Evolutionary conservation across 2,888 invertebrate species (phyloP), one percentile per base, ranked within the genome.

Genomic region (Microctonus aethiopoides): DNA sequence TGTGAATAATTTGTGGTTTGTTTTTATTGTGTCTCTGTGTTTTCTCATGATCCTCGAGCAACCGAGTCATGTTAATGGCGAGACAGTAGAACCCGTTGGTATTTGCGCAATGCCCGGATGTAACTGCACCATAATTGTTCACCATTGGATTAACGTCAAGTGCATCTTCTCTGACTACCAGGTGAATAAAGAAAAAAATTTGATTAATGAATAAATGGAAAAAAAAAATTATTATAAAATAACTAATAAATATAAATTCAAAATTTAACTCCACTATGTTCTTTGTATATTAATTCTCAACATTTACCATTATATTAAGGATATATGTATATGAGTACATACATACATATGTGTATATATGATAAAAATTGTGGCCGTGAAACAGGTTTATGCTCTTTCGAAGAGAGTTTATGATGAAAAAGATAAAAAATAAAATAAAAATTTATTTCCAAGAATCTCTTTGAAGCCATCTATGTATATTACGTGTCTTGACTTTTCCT

Each of bases 111-210:
- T 88, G 86, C 83, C 86, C 70, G 91, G 88, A 78, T 92, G 92
- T 87, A 88, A 87, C 77, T 92, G 92, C 83, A 87, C 87, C 51
- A 87, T 89, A 62, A 89, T 88, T 64, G 88, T 88, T 32, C 89
- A 89, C 76, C 89, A 90, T 57, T 92, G 92, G 91, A 89, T 89
- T 79, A 88, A 87, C 77, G 88, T 92, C 80, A 91, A 91, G 87
- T 93, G 92, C 85, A 89, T 90, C 77, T 89, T 92, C 79, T 87
- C 88, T 73, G 84, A 85, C 69, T 87, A 89, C 81, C 89, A 91
- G 91, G 92, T 91, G 89, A 88, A 87, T 7, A 29, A 29, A 5
- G 29, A 29, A 5, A 29, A 29, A 29, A 29, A 5, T 29, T 5
- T 29, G 7, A 29, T 7, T 0, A 46, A n/a, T n/a, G n/a, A n/a